Evolutionary conservation across 2,113 vertebrate genomes (phyloP), one percentile per base, ranked within the genome.

Genomic region (Chroicocephalus ridibundus): DNA sequence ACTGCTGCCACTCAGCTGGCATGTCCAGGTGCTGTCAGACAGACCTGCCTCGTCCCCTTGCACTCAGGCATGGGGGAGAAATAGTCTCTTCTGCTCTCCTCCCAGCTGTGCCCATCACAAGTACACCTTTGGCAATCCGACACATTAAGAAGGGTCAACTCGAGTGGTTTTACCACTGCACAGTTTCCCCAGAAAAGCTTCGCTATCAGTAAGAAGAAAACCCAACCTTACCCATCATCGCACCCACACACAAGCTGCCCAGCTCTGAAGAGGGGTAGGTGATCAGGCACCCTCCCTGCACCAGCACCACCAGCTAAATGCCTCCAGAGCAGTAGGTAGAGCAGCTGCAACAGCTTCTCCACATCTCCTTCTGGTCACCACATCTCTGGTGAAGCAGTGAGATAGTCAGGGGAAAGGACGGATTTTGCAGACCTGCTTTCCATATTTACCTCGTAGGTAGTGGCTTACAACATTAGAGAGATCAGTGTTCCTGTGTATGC

Each of bases 51-150:
- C 8, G 3, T 34, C 5, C 76, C 15, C 36, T 62, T 44, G 34
- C 19, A 2, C 31, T 85, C 47, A 64, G 0, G 0, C 4, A 3
- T 0, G 6, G 10, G 14, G 31, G 32, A 77, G 19, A 68, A 68
- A 52, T 1, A 24, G 26, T 12, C 54, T 44, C 40, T 44, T 1
- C 0, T 34, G 15, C 49, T 60, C 34, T 47, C 44, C 60, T 42
- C 47, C 13, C 47, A 71, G 40, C 13, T 36, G 42, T 1, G 6
- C 4, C 16, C 6, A 51, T 6, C 38, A 29, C 47, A 62, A 87
- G 32, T 5, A 15, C 1, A 3, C 14, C 54, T 68, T 65, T 78
- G 7, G 31, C 32, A 81, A 32, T 3, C 15, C 10, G 0, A 9
- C 17, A 44, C 0, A 0, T 54, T 54, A 21, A 61, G 29, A 76